phyloP scores from a whole-genome alignment of 2,797 vertebrate genomes.

The Valencia hispanica region DNA sequence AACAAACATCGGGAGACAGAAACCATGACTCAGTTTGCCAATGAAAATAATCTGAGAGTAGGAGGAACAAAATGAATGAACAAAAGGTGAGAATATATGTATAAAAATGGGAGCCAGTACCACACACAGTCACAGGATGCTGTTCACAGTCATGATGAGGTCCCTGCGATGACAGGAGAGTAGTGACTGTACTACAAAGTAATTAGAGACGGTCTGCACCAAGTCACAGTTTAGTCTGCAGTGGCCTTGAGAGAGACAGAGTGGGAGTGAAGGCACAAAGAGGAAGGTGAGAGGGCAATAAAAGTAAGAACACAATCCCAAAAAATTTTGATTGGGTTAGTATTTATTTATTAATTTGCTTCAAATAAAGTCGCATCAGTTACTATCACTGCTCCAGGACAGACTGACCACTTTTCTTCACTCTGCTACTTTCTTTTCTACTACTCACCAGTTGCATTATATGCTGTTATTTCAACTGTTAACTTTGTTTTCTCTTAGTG shows the following conservation, averaged over 20 bases:
- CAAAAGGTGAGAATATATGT: slow-evolving; percentile 31
- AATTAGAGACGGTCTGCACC: slow-evolving; percentile 76
- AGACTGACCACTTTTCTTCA: too few relatives aligned
- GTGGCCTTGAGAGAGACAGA: slow-evolving; percentile 68
- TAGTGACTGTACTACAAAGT: slow-evolving; percentile 65
- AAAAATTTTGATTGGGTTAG: not conserved
- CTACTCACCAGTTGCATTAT: too few relatives aligned
- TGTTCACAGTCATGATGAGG: slow-evolving; percentile 52
- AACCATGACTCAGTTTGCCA: slow-evolving; percentile 34
- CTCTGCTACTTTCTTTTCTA: too few relatives aligned
- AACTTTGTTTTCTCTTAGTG: too few relatives aligned
- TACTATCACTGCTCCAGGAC: too few relatives aligned
- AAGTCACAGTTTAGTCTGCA: slow-evolving; percentile 81
- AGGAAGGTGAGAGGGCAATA: slow-evolving; percentile 55
- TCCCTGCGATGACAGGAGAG: slow-evolving; percentile 61
- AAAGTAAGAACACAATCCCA: slow-evolving; percentile 13
- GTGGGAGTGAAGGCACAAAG: slow-evolving; percentile 69
- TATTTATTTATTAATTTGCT: not conserved
- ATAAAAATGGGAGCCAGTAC: slow-evolving; percentile 43
- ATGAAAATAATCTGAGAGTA: slow-evolving; percentile 50
- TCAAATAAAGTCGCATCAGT: not conserved
- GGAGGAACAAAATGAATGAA: slow-evolving; percentile 39
- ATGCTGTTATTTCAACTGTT: too few relatives aligned
- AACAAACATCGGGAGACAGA: slow-evolving; percentile 47
- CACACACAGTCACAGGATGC: slow-evolving; percentile 71